Evolutionary conservation across 2,888 invertebrate genomes (phyloP), one percentile per base, ranked within the genome.

Genomic region (Cheilosia scutellata): DNA sequence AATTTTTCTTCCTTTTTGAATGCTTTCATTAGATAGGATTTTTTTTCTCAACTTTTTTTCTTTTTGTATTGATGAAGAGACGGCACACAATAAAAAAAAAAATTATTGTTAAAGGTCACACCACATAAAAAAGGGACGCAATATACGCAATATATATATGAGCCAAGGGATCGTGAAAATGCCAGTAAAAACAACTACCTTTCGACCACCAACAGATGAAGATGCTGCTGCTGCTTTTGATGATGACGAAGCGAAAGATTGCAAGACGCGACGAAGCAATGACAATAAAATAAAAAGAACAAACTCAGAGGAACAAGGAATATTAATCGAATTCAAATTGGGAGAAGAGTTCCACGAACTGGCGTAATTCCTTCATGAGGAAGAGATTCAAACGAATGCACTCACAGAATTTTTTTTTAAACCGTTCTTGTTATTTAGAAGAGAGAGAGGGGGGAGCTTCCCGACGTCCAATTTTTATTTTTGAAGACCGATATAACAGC

Each of bases 251-350:
- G 77, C 76, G 53, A 76, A 44, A 71, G 33, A 68, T 70, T 66
- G 68, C 47, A 49, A 72, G 66, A 77, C 66, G 71, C 78, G 65
- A 66, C 71, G 51, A 76, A 66, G 16, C 63, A 70, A 53, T 16
- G 49, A 47, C 4, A 74, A 2, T 27, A 57, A 33, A 58, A n/a
- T 4, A 51, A 33, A 0, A 60, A 33, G 37, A 37, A 33, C 11
- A 55, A 75, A 40, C 40, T 13, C 2, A 31, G 20, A n/a, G 11
- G 13, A 25, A 25, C 44, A 62, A 27, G 16, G 47, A 74, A 31
- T 16, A 29, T 80, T 80, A 86, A 86, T 86, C 66, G 76, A 86
- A 86, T 80, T 86, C 80, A 71, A 86, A 80, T 66, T 86, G 75
- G 44, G 75, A 66, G 49, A 65, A 86, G 42, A 66, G 63, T 75